These are phyloP conservation scores for Reinhardtius hippoglossoides DNA, from an alignment of 2,113 vertebrate species.

Conservation along the genomic window DNA sequence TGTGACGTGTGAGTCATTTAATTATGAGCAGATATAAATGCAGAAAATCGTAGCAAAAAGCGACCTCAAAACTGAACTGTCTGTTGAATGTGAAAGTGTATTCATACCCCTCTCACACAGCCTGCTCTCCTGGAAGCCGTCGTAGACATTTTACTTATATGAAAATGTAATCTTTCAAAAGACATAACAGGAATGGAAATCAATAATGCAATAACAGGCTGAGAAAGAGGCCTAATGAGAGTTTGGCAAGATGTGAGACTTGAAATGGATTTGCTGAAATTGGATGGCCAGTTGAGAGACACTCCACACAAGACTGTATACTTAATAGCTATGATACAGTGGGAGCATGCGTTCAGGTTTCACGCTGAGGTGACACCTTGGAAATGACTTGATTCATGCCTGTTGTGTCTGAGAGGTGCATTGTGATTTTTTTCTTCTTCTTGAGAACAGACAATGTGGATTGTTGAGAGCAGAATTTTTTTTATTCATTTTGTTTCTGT, in stretches of 20 bases:
- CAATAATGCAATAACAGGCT: conserved; percentile 74
- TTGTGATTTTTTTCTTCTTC: too few relatives aligned
- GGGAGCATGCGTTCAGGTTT: neutral
- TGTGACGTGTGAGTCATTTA: too few relatives aligned
- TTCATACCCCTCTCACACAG: conserved; percentile 4
- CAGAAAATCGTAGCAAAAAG: neutral
- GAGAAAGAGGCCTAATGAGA: conserved; percentile 64
- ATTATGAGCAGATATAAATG: conserved; percentile 2
- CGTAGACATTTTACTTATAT: conserved; percentile 72
- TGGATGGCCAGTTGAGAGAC: conserved; percentile 47
- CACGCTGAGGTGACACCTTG: conserved; percentile 7
- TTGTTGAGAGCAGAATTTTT: neutral
- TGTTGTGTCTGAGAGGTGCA: neutral
- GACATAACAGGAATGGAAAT: conserved; percentile 71
- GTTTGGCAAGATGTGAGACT: conserved; percentile 62
- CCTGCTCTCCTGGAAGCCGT: conserved; percentile 31
- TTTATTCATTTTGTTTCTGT: conserved; percentile 4
- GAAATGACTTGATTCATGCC: conserved; percentile 13
- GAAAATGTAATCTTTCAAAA: conserved; percentile 78
- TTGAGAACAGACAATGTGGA: too few relatives aligned
- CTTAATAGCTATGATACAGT: conserved; percentile 29
- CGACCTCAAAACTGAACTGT: neutral
- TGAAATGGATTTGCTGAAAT: conserved; percentile 73
- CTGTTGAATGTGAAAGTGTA: conserved; percentile 21
- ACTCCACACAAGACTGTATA: conserved; percentile 24